Evolutionary conservation across 2,797 vertebrate species (phyloP).

Genomic region (Pampus argenteus): DNA sequence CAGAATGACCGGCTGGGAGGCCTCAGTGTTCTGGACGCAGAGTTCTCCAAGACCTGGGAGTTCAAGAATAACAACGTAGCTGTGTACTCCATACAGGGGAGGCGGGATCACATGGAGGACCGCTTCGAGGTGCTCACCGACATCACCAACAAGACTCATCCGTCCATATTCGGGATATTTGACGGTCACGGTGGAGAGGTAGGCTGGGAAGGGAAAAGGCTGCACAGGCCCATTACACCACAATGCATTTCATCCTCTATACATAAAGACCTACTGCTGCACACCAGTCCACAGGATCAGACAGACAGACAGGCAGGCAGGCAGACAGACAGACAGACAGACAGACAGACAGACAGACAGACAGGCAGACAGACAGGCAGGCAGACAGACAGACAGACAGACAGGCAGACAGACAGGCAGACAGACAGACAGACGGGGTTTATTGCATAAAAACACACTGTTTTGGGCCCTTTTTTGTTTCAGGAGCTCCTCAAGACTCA

Average conservation of each 20-base stretch:
- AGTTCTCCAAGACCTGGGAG: constrained; percentile 99
- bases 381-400: too few relatives aligned
- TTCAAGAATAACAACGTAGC: constrained; percentile 97
- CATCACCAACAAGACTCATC: constrained; percentile 94
- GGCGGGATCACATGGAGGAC: constrained; percentile 98
- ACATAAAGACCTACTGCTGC: constrained; percentile 6
- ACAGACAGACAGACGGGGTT: too few relatives aligned
- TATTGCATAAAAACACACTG: too few relatives aligned
- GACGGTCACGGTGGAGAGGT: constrained; percentile 98
- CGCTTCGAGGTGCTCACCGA: constrained; percentile 96
- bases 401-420: too few relatives aligned
- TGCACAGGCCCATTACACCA: not conserved
- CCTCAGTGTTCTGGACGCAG: constrained; percentile 92
- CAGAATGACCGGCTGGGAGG: constrained; percentile 95
- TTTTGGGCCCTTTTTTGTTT: not conserved
- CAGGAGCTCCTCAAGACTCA: not conserved
- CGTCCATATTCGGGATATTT: constrained; percentile 98
- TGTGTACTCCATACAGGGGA: constrained; percentile 97
- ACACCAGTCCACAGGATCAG: constrained; percentile 13
- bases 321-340: not conserved
- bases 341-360: too few relatives aligned
- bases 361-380: too few relatives aligned
- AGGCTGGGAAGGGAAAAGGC: constrained; percentile 52
- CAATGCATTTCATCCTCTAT: constrained; percentile 4
- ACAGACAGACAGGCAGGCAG: not conserved